Evolutionary conservation across 2,113 vertebrate genomes (phyloP).

Genomic region (Trematocara macrostoma): DNA sequence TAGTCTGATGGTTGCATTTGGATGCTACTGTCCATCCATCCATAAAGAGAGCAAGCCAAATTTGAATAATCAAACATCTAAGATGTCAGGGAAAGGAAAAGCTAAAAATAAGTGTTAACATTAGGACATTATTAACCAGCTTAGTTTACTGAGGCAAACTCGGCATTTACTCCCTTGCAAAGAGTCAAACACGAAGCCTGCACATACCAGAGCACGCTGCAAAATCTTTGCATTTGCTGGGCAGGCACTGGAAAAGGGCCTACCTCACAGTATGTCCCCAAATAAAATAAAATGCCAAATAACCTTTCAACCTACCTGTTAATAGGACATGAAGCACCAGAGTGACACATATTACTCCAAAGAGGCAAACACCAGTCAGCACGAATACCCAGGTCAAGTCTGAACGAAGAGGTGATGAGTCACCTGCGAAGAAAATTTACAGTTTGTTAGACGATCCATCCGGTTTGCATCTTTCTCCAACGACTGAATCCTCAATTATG

Average conservation of each 20-base stretch:
- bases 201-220: neutral
- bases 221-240: neutral
- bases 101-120: neutral
- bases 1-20: neutral
- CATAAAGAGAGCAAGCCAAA: neutral
- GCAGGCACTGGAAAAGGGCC: neutral
- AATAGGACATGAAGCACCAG: conserved; percentile 37
- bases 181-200: neutral
- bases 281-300: neutral
- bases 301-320: conserved; percentile 30
- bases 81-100: neutral
- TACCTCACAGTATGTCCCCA: neutral
- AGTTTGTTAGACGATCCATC: neutral
- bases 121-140: neutral
- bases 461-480: neutral
- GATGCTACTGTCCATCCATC: neutral
- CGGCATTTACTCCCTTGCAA: neutral
- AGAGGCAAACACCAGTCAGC: neutral
- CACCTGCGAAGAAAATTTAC: neutral
- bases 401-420: neutral
- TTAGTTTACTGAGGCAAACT: neutral
- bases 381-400: conserved; percentile 24
- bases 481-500: neutral
- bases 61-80: neutral
- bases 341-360: neutral